These are phyloP conservation scores for human (Homo sapiens) DNA, from an alignment of 2,113 vertebrate species.

Conservation along the genomic window DNA sequence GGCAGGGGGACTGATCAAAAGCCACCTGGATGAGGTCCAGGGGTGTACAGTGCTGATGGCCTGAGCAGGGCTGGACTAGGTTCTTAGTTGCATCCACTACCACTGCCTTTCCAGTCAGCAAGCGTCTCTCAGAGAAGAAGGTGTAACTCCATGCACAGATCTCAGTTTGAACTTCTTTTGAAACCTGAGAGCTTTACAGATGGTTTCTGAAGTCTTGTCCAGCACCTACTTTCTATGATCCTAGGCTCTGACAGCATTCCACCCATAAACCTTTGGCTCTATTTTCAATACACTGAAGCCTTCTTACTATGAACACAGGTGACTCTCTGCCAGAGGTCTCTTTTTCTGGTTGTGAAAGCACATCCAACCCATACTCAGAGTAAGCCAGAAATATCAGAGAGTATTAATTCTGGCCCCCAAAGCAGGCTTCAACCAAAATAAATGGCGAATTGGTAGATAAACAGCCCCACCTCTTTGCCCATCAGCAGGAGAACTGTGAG, in stretches of 20 bases:
- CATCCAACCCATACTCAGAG: neutral
- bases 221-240: neutral
- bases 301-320: neutral
- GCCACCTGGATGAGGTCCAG: neutral
- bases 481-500: neutral
- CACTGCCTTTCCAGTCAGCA: neutral
- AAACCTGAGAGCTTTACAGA: neutral
- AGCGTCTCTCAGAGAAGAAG: neutral
- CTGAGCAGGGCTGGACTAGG: neutral
- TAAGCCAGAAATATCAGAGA: conserved; percentile 15
- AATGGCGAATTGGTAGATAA: neutral
- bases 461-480: neutral
- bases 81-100: neutral
- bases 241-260: neutral
- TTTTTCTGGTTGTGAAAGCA: neutral
- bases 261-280: neutral
- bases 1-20: neutral
- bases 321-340: neutral
- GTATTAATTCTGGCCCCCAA: neutral
- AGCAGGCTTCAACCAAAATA: neutral
- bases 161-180: neutral
- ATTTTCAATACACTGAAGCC: neutral
- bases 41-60: accelerated
- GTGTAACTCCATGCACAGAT: neutral
- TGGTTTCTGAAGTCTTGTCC: neutral